A percentile compares a stretch with the other conserved stretches of the same genome.
phyloP scores from a whole-genome alignment of 2,113 vertebrate genomes.

The Neopipo cinnamomea region DNA sequence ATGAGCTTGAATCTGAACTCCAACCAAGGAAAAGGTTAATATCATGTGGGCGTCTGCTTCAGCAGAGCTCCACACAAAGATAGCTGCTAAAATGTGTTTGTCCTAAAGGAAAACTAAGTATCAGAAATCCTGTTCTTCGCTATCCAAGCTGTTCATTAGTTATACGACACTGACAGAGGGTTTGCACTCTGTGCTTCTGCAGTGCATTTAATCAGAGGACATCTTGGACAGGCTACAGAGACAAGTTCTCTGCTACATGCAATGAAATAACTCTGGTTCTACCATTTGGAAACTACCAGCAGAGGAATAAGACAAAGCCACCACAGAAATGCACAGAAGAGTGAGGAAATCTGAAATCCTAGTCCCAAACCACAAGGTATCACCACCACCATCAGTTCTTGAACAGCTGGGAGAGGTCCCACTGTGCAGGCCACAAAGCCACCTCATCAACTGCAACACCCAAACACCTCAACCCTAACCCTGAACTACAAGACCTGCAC shows the following conservation, averaged over 20 bases:
- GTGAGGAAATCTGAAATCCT: background rate
- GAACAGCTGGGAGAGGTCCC: background rate
- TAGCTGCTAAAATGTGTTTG: background rate
- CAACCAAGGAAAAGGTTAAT: conserved; percentile 15
- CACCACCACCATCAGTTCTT: accelerated
- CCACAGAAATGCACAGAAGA: background rate
- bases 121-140: background rate
- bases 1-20: background rate
- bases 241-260: background rate
- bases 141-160: background rate
- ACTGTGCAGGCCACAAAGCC: background rate
- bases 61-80: background rate
- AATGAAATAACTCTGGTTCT: background rate
- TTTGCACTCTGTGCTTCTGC: background rate
- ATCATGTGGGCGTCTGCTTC: background rate
- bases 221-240: background rate
- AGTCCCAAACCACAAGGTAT: background rate
- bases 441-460: background rate
- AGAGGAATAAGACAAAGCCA: background rate
- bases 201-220: background rate
- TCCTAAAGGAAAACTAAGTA: background rate
- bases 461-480: background rate
- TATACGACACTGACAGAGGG: accelerated
- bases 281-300: background rate
- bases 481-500: background rate